Percentiles rank a stretch among this genome's conserved stretches.
These are phyloP conservation scores for Corella eumyota DNA, from an alignment of 23 tunicate species.

Conservation along the genomic window DNA sequence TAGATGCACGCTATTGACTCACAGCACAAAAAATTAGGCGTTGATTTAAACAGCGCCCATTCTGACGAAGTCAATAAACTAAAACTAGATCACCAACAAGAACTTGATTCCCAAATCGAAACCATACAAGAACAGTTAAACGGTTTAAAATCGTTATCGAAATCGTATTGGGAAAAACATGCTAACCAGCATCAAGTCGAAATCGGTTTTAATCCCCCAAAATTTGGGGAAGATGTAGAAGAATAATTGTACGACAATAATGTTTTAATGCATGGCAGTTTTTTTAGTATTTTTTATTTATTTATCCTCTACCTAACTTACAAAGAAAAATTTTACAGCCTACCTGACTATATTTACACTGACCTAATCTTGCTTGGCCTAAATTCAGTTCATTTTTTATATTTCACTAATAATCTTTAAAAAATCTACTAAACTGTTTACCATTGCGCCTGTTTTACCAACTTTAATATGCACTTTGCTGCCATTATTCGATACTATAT, in stretches of 20 bases:
- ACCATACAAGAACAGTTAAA: slow-evolving; percentile 63
- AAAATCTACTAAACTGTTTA: too few species aligned
- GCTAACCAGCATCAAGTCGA: slow-evolving; percentile 47
- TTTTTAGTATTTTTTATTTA: too few species aligned
- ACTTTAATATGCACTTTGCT: too few species aligned
- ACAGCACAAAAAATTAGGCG: slow-evolving; percentile 32
- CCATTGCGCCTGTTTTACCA: too few species aligned
- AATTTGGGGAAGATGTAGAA: neutral
- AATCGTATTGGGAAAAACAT: slow-evolving; percentile 81
- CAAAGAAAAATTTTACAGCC: too few species aligned
- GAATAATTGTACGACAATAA: slow-evolving; percentile 1
- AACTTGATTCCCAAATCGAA: slow-evolving; percentile 46
- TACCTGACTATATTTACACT: too few species aligned
- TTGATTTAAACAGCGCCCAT: slow-evolving; percentile 50
- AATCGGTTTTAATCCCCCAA: slow-evolving; percentile 6
- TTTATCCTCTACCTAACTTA: too few species aligned
- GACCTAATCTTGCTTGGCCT: too few species aligned
- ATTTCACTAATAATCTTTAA: too few species aligned
- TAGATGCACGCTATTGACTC: slow-evolving; percentile 62
- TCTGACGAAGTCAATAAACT: slow-evolving; percentile 48
- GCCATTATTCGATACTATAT: too few species aligned
- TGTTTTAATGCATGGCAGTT: too few species aligned
- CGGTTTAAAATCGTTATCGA: slow-evolving; percentile 35
- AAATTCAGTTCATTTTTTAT: too few species aligned
- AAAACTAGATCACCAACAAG: slow-evolving; percentile 61